Evolutionary conservation across 2,113 vertebrate species (phyloP).

Genomic region (Lophotis ruficrista): DNA sequence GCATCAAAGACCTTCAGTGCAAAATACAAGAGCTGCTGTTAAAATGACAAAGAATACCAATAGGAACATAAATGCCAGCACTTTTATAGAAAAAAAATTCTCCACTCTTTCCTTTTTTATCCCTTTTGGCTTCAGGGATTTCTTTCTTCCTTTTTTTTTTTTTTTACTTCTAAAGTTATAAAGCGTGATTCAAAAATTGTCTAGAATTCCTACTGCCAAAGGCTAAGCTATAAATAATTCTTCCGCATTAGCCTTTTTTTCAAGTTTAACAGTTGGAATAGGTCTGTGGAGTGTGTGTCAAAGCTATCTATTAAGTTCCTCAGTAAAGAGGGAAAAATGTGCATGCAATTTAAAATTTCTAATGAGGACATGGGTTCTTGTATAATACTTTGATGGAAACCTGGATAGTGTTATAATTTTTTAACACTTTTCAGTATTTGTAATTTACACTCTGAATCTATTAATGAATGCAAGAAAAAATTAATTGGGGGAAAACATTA

Average conservation of each 20-base stretch:
- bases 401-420: not conserved
- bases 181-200: slow-evolving; percentile 62
- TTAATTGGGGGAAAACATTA: not conserved
- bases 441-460: not conserved
- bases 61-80: not conserved
- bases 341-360: not conserved
- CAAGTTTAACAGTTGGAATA: slow-evolving; percentile 58
- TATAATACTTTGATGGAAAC: not conserved
- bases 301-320: slow-evolving; percentile 34
- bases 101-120: slow-evolving; percentile 11
- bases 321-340: slow-evolving; percentile 42
- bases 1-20: not conserved
- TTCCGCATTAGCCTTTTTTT: slow-evolving; percentile 61
- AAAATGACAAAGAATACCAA: not conserved
- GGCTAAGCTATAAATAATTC: slow-evolving; percentile 76
- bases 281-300: slow-evolving; percentile 53
- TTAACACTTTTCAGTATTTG: slow-evolving; percentile 2
- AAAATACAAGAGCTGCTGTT: not conserved
- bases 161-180: slow-evolving; percentile 19
- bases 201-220: slow-evolving; percentile 65
- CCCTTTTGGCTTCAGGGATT: slow-evolving; percentile 26
- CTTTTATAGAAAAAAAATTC: not conserved
- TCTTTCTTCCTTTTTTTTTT: not conserved
- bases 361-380: slow-evolving; percentile 27
- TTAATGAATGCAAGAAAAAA: not conserved